Conservation (phyloP, 1,140 invertebrate species). For the Venturia canescens region DNA sequence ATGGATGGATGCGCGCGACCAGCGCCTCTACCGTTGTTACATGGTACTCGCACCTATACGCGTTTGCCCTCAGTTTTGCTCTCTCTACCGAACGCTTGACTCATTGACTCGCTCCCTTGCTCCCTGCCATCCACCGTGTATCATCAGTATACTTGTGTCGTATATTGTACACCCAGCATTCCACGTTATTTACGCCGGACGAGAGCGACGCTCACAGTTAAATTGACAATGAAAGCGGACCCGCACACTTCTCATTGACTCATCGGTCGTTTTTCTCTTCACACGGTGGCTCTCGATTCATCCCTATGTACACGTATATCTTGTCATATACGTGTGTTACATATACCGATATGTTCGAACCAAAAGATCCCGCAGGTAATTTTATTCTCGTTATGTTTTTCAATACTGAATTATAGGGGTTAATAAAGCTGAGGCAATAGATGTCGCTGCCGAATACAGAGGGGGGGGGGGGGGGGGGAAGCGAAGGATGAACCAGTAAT, state of each 20-base stretch:
- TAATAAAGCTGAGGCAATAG: neutral
- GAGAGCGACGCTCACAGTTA: conserved; percentile 34
- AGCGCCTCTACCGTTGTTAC: no score
- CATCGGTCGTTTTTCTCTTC: neutral
- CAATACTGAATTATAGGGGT: no score
- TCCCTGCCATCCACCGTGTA: neutral
- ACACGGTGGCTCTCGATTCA: neutral
- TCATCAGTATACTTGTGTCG: neutral
- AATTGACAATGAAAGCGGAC: conserved; percentile 45
- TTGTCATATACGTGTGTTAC: neutral
- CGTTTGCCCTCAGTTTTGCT: neutral
- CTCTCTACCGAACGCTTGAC: conserved; percentile 22
- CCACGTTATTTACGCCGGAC: conserved; percentile 43
- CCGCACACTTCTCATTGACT: conserved; percentile 45
- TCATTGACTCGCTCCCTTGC: neutral
- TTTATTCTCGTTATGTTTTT: neutral
- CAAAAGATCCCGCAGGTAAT: conserved; percentile 21
- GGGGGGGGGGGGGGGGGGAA: no score
- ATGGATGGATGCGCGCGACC: no score
- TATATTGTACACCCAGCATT: conserved; percentile 20
- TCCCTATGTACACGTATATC: neutral
- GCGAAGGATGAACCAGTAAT: no score
- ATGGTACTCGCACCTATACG: conserved; percentile 6
- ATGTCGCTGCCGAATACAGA: neutral
- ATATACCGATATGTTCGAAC: neutral